Conservation (phyloP, 2,888 invertebrate genomes). For the Autographa gamma region DNA sequence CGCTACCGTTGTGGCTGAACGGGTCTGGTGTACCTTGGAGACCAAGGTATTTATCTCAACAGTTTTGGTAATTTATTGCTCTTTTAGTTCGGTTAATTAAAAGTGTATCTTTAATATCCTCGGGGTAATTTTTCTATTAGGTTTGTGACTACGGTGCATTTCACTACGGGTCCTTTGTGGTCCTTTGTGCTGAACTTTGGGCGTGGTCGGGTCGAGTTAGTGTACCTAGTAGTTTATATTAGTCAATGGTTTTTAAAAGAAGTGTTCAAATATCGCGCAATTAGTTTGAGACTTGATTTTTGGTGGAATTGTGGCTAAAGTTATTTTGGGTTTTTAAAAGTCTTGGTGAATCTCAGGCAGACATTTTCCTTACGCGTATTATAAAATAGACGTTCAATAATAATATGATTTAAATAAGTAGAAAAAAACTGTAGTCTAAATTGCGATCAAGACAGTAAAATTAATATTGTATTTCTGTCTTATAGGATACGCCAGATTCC, state of each 20-base stretch:
- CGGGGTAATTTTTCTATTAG: too few relatives aligned
- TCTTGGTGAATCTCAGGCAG: not conserved
- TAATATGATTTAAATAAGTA: too few relatives aligned
- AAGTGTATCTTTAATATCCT: not conserved
- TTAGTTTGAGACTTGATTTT: too few relatives aligned
- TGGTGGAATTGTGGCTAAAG: not conserved
- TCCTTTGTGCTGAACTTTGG: not conserved
- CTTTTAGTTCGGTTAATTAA: not conserved
- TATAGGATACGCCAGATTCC: not conserved
- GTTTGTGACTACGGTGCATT: not conserved
- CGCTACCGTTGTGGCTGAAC: not conserved
- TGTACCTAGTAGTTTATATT: not conserved
- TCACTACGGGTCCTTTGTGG: too few relatives aligned
- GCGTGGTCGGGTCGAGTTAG: not conserved
- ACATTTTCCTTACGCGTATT: too few relatives aligned
- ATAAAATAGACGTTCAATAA: too few relatives aligned
- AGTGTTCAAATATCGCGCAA: not conserved
- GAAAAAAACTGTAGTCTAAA: too few relatives aligned
- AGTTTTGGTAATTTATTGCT: not conserved
- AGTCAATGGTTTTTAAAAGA: not conserved
- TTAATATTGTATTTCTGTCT: too few relatives aligned
- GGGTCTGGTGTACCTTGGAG: not conserved
- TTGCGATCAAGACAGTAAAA: too few relatives aligned
- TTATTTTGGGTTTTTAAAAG: not conserved
- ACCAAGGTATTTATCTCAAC: not conserved